Base-by-base conservation (phyloP, 2,113 vertebrate species). In the Arvicanthis niloticus region DNA sequence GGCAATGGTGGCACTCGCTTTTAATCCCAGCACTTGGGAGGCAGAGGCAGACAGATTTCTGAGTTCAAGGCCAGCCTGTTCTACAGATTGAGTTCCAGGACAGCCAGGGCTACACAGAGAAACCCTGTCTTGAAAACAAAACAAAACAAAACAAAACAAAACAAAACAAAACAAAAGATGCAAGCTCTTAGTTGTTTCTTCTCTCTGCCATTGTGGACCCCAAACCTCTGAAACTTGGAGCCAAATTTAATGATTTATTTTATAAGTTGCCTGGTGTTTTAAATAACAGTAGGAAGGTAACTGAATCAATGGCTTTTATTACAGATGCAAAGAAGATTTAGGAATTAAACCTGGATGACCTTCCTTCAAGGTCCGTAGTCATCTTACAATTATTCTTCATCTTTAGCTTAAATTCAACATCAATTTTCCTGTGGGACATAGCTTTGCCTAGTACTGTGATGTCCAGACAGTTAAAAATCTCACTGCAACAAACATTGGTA, bases 381-480 rank as follows among this genome's bases (percentile, higher is more conserved):
- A 93, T 67, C 77, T 75, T 85, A 53, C 60, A 68, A 81, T 90
- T 82, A 10, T n/a, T 76, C 80, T 91, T 85, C 53, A 70, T 42
- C 45, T 90, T 91, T 42, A 15, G 89, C 15, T 37, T 92, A 91
- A 56, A 11, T 86, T 73, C 42, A 0, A 77, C n/a, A 77, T 88
- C 60, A 70, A 37, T 10, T 72, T 95, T 81, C 68, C 60, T 40
- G 81, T 26, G 9, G 62, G 2, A 26, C 53, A 68, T 15, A 56
- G 24, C 29, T 84, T 95, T 94, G 62, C 40, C 48, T 77, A 26
- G 92, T 88, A 15, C 70, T 88, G 11, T 34, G 84, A 89, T 91
- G 17, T 51, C 76, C 67, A 13, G 37, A 56, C 16, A 65, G 1
- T 37, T 91, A 80, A 87, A 72, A 72, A 92, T 16, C 21, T 31